Percentiles rank a stretch among this genome's conserved stretches.
phyloP scores from a whole-genome alignment of 1,140 invertebrate species.

The Leptinotarsa lineolata region DNA sequence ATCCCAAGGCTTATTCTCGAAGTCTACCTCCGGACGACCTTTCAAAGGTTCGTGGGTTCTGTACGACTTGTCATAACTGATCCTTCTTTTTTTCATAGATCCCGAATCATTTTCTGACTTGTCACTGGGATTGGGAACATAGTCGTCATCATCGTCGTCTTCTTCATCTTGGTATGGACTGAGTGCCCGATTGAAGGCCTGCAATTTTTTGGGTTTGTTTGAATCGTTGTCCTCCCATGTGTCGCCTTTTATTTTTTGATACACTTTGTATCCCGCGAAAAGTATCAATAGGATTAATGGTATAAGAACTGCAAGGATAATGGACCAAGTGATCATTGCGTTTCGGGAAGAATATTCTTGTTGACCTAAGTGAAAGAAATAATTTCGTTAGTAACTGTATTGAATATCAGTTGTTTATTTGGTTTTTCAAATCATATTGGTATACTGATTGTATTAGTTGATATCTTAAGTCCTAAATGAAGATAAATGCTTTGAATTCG shows the following conservation, averaged over 20 bases:
- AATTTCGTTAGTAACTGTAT: neutral
- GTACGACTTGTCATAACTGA: conserved; percentile 78
- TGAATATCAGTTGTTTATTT: no score
- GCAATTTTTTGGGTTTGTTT: conserved; percentile 25
- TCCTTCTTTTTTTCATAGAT: conserved; percentile 63
- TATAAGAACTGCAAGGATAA: conserved; percentile 75
- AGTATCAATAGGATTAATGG: conserved; percentile 74
- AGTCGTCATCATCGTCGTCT: conserved; percentile 34
- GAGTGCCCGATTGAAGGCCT: conserved; percentile 26
- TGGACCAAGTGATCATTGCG: conserved; percentile 74
- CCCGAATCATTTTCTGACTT: conserved; percentile 29
- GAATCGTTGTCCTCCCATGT: conserved; percentile 57
- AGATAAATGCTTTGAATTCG: neutral
- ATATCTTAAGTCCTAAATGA: no score
- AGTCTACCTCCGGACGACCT: conserved; percentile 73
- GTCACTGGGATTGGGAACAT: conserved; percentile 41
- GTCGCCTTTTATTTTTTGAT: conserved; percentile 55
- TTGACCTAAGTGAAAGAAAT: conserved; percentile 57
- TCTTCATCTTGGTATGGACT: conserved; percentile 32
- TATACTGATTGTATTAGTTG: no score
- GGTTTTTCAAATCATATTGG: no score
- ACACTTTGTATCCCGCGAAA: conserved; percentile 69
- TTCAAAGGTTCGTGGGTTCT: conserved; percentile 80
- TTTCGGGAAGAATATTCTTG: conserved; percentile 64
- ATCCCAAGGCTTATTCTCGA: conserved; percentile 80